A percentile compares a stretch with the other conserved stretches of the same genome.
Conservation (phyloP, 2,113 vertebrate genomes). For the Gnathonemus echidnorhynchus region DNA sequence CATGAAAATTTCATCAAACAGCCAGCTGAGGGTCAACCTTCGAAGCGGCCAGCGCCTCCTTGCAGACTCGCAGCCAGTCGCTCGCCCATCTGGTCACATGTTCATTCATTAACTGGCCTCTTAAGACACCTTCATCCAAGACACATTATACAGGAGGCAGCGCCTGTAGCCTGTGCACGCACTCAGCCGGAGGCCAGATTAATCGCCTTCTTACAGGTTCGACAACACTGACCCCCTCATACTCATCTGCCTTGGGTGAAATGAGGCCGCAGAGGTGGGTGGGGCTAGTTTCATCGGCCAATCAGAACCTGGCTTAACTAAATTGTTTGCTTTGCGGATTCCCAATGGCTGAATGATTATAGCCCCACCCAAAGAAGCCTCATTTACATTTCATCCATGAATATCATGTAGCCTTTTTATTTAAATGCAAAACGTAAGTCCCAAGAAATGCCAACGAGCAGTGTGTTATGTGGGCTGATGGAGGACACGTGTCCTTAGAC, state of each 20-base stretch:
- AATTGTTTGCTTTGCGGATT: not conserved
- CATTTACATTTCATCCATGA: not conserved
- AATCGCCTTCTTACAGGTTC: not conserved
- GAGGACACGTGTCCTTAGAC: not conserved
- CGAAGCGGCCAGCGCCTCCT: not conserved
- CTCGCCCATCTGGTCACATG: not conserved
- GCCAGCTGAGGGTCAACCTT: not conserved
- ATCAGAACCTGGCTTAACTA: not conserved
- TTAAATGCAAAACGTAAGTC: not conserved
- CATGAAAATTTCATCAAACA: slow-evolving; percentile 30
- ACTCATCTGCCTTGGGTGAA: not conserved
- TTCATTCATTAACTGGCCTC: not conserved
- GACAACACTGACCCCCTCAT: not conserved
- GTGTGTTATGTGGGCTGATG: not conserved
- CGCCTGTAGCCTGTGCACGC: not conserved
- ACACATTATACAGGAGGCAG: not conserved
- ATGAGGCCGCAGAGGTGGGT: not conserved
- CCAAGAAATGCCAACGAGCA: not conserved
- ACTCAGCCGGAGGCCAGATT: not conserved
- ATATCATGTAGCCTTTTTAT: not conserved
- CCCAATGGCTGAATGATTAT: not conserved
- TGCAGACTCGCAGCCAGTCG: not conserved
- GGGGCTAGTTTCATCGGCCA: not conserved
- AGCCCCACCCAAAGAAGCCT: not conserved
- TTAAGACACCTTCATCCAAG: not conserved